A percentile compares a stretch with the other conserved stretches of the same genome.
Evolutionary conservation across 1,140 invertebrate genomes (phyloP).

Genomic region (Sitobion miscanthi): DNA sequence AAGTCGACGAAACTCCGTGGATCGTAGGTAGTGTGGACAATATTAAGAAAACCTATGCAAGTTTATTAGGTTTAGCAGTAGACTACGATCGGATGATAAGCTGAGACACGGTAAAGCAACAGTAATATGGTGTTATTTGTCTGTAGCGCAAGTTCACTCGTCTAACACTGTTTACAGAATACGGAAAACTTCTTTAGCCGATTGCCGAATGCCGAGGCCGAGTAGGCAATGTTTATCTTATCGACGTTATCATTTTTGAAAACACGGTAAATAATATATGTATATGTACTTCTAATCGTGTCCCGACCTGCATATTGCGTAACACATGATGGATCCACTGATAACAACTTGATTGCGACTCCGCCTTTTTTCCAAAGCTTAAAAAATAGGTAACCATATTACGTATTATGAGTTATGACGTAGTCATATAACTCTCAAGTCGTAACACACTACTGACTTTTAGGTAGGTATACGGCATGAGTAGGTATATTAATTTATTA

Average conservation of each 20-base stretch:
- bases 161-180: background rate
- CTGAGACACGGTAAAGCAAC: background rate
- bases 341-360: background rate
- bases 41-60: background rate
- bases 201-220: background rate
- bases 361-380: background rate
- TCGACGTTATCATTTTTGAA: conserved; percentile 12
- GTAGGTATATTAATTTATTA: no score
- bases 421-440: background rate
- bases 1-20: background rate
- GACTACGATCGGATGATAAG: background rate
- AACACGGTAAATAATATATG: background rate
- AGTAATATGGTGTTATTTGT: background rate
- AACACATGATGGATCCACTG: background rate
- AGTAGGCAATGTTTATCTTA: background rate
- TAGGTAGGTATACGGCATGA: no score
- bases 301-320: background rate
- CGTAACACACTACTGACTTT: no score
- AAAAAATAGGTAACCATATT: background rate
- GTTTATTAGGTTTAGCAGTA: background rate
- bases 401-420: background rate
- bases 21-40: background rate
- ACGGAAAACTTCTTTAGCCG: background rate
- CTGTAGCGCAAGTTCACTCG: no score
- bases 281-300: background rate